These are phyloP conservation scores for Onychomys leucogaster DNA, from an alignment of 2,797 vertebrate genomes.

Conservation along the genomic window DNA sequence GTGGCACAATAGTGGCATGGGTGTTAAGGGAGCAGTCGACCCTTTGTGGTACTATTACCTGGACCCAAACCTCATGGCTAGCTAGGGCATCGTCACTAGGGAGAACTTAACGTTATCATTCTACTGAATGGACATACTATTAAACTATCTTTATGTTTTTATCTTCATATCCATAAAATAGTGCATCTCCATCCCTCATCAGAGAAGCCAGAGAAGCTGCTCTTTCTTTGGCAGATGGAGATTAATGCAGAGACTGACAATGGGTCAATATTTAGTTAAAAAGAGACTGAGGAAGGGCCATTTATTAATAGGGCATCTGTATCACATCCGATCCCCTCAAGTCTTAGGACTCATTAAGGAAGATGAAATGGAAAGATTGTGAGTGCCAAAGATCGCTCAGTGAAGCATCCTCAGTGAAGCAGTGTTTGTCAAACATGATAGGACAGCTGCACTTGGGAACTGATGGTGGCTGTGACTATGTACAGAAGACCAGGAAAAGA, in stretches of 20 bases:
- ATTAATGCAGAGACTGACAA: neutral
- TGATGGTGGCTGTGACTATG: neutral
- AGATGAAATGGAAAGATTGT: neutral
- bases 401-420: neutral
- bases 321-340: neutral
- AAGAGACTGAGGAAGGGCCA: neutral
- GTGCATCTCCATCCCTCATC: neutral
- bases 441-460: too few relatives aligned
- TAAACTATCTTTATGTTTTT: neutral
- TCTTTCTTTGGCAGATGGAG: neutral
- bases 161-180: neutral
- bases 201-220: neutral
- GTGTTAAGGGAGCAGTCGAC: too few relatives aligned
- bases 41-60: neutral
- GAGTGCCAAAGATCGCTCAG: too few relatives aligned
- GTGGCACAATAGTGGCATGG: too few relatives aligned
- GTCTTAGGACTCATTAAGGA: neutral
- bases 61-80: neutral
- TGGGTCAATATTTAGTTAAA: too few relatives aligned
- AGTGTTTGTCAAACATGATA: neutral
- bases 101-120: too few relatives aligned
- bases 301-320: neutral
- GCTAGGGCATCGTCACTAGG: neutral
- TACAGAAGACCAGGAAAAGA: neutral
- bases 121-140: neutral